Evolutionary conservation across 2,797 vertebrate species (phyloP).

Genomic region (Linurgus olivaceus): DNA sequence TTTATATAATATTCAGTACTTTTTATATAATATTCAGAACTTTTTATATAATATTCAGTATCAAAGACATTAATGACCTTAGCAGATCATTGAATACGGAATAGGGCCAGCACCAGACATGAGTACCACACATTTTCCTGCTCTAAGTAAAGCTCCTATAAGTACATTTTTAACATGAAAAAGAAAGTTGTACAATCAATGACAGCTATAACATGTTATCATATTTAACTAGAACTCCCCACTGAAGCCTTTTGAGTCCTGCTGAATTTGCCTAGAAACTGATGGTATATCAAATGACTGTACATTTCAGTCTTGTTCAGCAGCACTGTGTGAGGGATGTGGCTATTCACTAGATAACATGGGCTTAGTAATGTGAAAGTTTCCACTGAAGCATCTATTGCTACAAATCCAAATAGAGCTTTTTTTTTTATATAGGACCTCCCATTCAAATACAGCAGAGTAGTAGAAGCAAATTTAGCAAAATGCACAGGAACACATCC

Average conservation of each 20-base stretch:
- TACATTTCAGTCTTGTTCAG: not conserved
- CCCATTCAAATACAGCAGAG: not conserved
- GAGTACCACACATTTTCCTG: conserved; percentile 48
- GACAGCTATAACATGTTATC: conserved; percentile 1
- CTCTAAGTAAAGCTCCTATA: conserved; percentile 38
- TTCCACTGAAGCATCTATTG: not conserved
- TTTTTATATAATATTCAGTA: not conserved
- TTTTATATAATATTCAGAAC: too few relatives aligned
- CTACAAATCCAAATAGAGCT: not conserved
- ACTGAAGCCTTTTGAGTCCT: not conserved
- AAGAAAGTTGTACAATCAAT: not conserved
- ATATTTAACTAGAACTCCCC: conserved; percentile 13
- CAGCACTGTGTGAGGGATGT: not conserved
- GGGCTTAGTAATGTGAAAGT: not conserved
- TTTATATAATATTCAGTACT: not conserved
- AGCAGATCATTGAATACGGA: conserved; percentile 73
- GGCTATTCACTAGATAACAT: not conserved
- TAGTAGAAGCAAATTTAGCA: not conserved
- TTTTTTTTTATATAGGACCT: not conserved
- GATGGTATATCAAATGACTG: not conserved
- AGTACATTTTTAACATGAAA: conserved; percentile 14
- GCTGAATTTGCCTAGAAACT: not conserved
- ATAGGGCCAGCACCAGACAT: conserved; percentile 42
- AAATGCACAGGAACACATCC: not conserved
- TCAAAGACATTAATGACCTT: conserved; percentile 57